These are phyloP conservation scores for Lepilemur ruficaudatus DNA, from an alignment of 2,797 vertebrate species.

Conservation along the genomic window DNA sequence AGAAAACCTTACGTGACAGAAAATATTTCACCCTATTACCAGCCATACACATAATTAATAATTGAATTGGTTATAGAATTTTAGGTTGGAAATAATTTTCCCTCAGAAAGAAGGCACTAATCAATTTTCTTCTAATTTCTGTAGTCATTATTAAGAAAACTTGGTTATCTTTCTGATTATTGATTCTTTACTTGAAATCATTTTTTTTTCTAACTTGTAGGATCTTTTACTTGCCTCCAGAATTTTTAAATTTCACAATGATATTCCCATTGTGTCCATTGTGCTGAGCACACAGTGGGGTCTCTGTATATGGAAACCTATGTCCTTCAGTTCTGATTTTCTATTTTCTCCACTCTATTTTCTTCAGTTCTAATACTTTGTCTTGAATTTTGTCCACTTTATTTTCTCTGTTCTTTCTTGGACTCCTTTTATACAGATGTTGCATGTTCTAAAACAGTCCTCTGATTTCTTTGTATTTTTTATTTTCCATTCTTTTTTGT, in stretches of 20 bases:
- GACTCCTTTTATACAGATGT: background rate
- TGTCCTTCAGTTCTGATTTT: background rate
- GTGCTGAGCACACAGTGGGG: background rate
- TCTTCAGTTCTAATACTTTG: background rate
- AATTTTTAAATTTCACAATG: background rate
- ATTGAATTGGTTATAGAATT: background rate
- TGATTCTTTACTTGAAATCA: background rate
- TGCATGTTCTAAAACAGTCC: background rate
- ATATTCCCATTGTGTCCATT: background rate
- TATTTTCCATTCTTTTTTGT: background rate
- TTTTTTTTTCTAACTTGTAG: background rate
- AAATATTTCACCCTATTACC: background rate
- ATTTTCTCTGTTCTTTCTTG: background rate
- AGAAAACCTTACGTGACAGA: background rate
- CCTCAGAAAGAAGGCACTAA: background rate
- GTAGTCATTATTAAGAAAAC: background rate
- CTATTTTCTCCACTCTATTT: background rate
- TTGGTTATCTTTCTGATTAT: background rate
- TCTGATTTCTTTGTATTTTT: background rate
- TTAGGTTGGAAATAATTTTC: background rate
- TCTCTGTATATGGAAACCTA: background rate
- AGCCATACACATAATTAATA: background rate
- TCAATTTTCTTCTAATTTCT: background rate
- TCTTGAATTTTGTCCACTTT: background rate
- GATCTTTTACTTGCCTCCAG: background rate